Percentiles rank a stretch among this genome's conserved stretches.
These are phyloP conservation scores for Lanius collurio DNA, from an alignment of 2,113 vertebrate species.

Conservation along the genomic window DNA sequence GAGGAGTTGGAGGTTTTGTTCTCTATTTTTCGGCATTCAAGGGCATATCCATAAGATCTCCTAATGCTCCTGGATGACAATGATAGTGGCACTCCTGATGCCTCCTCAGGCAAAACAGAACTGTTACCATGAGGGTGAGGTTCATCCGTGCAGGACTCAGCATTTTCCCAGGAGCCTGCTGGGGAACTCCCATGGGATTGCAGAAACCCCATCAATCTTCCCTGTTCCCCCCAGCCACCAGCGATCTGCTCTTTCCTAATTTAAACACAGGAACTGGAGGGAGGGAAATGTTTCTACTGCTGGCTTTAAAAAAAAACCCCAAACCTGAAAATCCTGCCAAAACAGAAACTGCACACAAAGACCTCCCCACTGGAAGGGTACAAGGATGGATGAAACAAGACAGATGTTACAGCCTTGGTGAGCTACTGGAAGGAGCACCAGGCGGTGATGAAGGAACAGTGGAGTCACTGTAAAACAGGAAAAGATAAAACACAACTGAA, in stretches of 20 bases:
- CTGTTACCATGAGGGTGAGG: background rate
- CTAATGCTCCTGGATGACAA: background rate
- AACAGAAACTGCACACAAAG: background rate
- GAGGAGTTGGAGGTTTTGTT: background rate
- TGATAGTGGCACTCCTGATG: background rate
- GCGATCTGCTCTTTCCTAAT: background rate
- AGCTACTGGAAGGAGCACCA: background rate
- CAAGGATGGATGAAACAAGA: background rate
- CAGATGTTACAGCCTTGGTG: background rate
- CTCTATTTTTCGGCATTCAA: background rate
- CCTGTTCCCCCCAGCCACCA: background rate
- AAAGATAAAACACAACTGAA: background rate
- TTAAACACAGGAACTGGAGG: background rate
- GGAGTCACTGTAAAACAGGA: background rate
- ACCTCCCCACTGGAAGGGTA: background rate
- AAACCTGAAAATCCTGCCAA: constrained; percentile 20
- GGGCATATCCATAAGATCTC: background rate
- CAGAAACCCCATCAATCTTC: background rate
- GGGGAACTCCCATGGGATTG: constrained; percentile 12
- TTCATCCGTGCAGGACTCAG: background rate
- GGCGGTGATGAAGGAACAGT: background rate
- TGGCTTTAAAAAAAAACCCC: background rate
- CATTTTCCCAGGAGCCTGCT: constrained; percentile 25
- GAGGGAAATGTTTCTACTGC: background rate
- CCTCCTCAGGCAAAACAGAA: background rate